These are phyloP conservation scores for Drosophila niveifrons DNA, from an alignment of 2,888 invertebrate species.

Conservation along the genomic window DNA sequence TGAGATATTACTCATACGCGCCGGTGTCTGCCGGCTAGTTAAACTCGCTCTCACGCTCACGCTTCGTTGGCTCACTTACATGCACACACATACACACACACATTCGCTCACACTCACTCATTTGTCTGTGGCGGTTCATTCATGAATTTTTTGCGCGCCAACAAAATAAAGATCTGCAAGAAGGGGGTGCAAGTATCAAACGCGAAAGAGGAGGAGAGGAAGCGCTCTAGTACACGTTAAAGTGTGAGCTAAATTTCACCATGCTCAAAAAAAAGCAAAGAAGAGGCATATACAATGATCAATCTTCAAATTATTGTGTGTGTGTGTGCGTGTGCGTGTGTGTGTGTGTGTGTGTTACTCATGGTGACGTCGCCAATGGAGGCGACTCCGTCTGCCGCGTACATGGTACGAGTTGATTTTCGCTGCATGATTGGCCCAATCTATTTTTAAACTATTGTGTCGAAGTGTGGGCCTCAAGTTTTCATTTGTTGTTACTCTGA, in stretches of 20 bases:
- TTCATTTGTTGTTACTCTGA: constrained; percentile 31
- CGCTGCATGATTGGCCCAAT: constrained; percentile 62
- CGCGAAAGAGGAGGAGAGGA: no score
- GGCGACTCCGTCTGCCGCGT: constrained; percentile 32
- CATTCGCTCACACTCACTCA: constrained; percentile 13
- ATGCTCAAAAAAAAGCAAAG: constrained; percentile 31
- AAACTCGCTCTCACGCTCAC: constrained; percentile 48
- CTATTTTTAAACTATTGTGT: constrained; percentile 72
- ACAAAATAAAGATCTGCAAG: not conserved
- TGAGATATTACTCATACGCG: constrained; percentile 82
- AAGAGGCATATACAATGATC: constrained; percentile 52
- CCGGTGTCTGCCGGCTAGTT: constrained; percentile 55
- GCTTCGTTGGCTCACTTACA: constrained; percentile 16
- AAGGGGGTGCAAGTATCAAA: not conserved
- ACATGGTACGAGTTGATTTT: constrained; percentile 9
- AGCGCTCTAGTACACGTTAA: constrained; percentile 4
- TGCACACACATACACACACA: constrained; percentile 5
- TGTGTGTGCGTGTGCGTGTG: constrained; percentile 34
- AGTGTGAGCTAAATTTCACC: constrained; percentile 66
- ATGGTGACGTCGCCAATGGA: constrained; percentile 46
- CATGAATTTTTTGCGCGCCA: constrained; percentile 57
- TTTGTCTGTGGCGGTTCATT: constrained; percentile 60
- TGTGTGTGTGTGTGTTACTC: constrained; percentile 56
- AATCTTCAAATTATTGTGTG: constrained; percentile 66
- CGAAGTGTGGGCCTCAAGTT: constrained; percentile 46